A percentile compares a stretch with the other conserved stretches of the same genome.
These are phyloP conservation scores for Lagocephalus sceleratus DNA, from an alignment of 2,797 vertebrate species.

Conservation along the genomic window DNA sequence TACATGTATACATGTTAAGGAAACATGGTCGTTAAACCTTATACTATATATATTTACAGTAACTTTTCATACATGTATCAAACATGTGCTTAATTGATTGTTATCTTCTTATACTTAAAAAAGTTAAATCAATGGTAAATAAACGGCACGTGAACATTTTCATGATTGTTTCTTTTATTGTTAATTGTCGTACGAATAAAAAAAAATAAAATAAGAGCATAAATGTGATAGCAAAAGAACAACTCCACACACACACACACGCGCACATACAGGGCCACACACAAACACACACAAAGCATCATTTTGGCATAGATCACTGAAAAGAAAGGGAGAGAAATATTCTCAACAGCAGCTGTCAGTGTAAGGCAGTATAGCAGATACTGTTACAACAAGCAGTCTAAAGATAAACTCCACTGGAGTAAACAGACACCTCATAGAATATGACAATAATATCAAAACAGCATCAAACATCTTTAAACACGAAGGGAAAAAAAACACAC, in stretches of 20 bases:
- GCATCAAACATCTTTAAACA: conserved; percentile 51
- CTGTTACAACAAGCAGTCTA: conserved; percentile 54
- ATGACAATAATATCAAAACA: conserved; percentile 50
- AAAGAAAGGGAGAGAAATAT: conserved; percentile 69
- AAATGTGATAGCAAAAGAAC: conserved; percentile 36
- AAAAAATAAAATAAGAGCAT: conserved; percentile 44
- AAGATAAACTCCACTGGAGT: conserved; percentile 79
- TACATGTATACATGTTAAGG: too few species aligned
- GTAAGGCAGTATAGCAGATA: conserved; percentile 49
- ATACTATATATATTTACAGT: too few species aligned
- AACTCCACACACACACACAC: conserved; percentile 13
- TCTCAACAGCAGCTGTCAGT: conserved; percentile 68
- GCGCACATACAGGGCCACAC: conserved; percentile 14
- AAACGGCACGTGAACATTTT: neutral
- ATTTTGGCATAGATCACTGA: conserved; percentile 40
- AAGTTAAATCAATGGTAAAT: too few species aligned
- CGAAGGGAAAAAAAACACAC: conserved; percentile 32
- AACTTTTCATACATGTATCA: too few species aligned
- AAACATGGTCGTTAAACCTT: too few species aligned
- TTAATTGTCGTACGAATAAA: conserved; percentile 60
- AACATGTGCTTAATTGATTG: neutral
- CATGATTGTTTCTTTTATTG: conserved; percentile 62
- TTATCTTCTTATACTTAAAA: too few species aligned
- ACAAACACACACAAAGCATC: conserved; percentile 10
- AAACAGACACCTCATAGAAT: conserved; percentile 51